Conservation (phyloP, 2,888 invertebrate species). For the Coelopa pilipes region DNA sequence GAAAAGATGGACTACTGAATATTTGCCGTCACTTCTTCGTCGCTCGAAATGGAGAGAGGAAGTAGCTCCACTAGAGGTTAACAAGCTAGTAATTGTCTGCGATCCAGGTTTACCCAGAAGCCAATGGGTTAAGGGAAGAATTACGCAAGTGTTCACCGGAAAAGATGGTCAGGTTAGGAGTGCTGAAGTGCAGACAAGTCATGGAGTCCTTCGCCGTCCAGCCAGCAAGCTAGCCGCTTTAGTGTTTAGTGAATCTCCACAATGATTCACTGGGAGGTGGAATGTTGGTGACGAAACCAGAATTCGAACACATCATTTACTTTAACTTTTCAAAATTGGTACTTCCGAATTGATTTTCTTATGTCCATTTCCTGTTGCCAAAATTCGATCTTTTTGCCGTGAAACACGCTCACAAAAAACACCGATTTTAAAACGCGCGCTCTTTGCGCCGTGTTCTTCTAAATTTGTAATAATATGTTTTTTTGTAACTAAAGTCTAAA, state of each 20-base stretch:
- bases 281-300: not conserved
- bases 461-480: no score
- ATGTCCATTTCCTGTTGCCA: no score
- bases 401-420: no score
- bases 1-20: slow-evolving; percentile 22
- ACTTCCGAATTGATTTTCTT: no score
- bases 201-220: slow-evolving; percentile 15
- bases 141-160: not conserved
- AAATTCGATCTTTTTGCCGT: no score
- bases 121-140: slow-evolving; percentile 16
- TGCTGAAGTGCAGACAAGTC: slow-evolving; percentile 1
- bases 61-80: not conserved
- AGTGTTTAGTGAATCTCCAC: not conserved
- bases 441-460: no score
- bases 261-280: not conserved
- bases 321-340: no score
- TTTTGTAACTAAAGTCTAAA: no score
- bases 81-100: slow-evolving; percentile 16
- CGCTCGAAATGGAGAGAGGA: slow-evolving; percentile 29
- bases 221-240: slow-evolving; percentile 15
- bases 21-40: slow-evolving; percentile 15
- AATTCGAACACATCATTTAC: no score
- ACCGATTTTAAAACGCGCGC: no score
- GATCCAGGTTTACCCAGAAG: slow-evolving; percentile 15
- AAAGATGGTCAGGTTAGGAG: slow-evolving; percentile 10